phyloP scores from a whole-genome alignment of 2,797 vertebrate species.

The Takifugu rubripes region DNA sequence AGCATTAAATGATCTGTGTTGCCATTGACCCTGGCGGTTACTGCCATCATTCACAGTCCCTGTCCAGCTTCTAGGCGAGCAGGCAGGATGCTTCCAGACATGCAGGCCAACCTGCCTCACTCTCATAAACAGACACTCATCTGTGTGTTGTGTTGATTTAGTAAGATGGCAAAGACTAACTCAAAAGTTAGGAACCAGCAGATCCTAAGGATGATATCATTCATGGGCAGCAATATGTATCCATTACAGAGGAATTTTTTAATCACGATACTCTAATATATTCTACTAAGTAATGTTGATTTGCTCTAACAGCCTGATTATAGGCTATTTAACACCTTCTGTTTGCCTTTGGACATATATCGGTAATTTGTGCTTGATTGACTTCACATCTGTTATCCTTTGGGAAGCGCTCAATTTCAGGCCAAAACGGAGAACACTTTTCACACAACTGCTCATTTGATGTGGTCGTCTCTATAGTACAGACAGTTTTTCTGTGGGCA shows the following conservation, averaged over 20 bases:
- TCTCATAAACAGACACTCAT: conserved; percentile 58
- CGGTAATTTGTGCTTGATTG: conserved; percentile 31
- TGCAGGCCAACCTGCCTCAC: conserved; percentile 49
- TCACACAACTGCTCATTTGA: conserved; percentile 60
- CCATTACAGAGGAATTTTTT: conserved; percentile 11
- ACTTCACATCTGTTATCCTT: conserved; percentile 54
- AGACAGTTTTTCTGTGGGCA: conserved; percentile 47
- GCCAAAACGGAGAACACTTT: conserved; percentile 34
- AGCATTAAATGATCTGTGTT: conserved; percentile 91
- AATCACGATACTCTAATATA: conserved; percentile 19
- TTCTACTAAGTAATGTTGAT: conserved; percentile 1
- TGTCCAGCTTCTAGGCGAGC: conserved; percentile 69
- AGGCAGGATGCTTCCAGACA: conserved; percentile 60
- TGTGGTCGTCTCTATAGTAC: conserved; percentile 57
- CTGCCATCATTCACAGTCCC: conserved; percentile 92
- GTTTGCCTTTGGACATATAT: conserved; percentile 24
- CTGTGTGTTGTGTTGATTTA: conserved; percentile 47
- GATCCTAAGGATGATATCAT: conserved; percentile 51
- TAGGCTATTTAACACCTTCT: conserved; percentile 20
- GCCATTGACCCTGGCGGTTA: conserved; percentile 88
- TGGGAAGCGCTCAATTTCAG: conserved; percentile 42
- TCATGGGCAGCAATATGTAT: conserved; percentile 20
- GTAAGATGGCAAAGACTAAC: conserved; percentile 69
- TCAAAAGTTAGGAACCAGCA: conserved; percentile 56
- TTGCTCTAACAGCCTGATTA: conserved; percentile 13